These are phyloP conservation scores for Ophioninae sp. DNA, from an alignment of 2,888 invertebrate genomes.

Conservation along the genomic window DNA sequence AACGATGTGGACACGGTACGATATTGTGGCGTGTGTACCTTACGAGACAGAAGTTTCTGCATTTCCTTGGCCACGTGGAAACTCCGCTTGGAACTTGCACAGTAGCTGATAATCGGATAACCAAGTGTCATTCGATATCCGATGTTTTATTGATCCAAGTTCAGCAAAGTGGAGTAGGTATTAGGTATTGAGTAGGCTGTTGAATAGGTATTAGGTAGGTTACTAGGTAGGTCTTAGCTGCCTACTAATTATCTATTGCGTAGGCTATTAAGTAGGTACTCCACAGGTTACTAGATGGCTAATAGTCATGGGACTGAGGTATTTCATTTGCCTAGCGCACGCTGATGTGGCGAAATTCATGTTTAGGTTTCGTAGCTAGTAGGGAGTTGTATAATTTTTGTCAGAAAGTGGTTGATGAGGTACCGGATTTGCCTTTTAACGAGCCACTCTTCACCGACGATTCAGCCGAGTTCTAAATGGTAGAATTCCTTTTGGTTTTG, in stretches of 20 bases:
- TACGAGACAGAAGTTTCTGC: constrained; percentile 17
- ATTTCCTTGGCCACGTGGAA: constrained; percentile 31
- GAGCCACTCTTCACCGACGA: neutral
- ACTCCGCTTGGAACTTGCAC: constrained; percentile 18
- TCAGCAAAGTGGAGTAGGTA: too few relatives aligned
- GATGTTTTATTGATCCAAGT: constrained; percentile 66
- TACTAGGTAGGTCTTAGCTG: too few relatives aligned
- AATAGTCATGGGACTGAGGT: neutral
- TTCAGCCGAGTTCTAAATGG: neutral
- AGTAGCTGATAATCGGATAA: constrained; percentile 28
- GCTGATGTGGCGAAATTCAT: neutral
- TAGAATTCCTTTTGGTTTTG: neutral
- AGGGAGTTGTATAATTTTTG: neutral
- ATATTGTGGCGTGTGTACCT: neutral
- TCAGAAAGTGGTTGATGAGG: constrained; percentile 13
- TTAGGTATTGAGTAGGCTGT: too few relatives aligned
- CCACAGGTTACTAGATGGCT: constrained; percentile 25
- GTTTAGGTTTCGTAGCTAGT: neutral
- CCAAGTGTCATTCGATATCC: constrained; percentile 54
- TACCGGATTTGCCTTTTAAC: neutral
- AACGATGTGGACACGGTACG: constrained; percentile 4
- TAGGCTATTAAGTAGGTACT: too few relatives aligned
- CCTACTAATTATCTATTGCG: too few relatives aligned
- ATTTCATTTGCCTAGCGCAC: neutral
- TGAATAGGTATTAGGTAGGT: too few relatives aligned